Conservation (phyloP, 37 sponge, comb jelly and placozoan species). For the Beroe ovata region DNA sequence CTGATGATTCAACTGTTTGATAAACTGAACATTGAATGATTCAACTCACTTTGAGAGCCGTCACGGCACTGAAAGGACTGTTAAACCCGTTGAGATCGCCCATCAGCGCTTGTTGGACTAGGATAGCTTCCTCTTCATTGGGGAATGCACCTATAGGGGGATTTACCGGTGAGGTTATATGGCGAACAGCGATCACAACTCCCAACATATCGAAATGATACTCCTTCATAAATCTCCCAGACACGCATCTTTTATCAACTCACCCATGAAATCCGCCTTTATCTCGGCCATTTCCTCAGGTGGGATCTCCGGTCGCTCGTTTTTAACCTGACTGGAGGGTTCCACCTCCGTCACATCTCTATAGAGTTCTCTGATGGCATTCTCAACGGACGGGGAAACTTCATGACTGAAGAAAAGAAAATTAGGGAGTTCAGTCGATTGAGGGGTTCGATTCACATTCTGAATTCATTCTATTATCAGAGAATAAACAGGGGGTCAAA, state of each 20-base stretch:
- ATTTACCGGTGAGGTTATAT: neutral
- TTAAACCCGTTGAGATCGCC: conserved; percentile 14
- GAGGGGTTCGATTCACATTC: too few relatives aligned
- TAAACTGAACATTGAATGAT: neutral
- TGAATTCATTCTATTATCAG: too few relatives aligned
- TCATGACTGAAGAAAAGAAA: neutral
- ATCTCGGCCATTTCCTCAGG: conserved; percentile 53
- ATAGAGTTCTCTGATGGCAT: neutral
- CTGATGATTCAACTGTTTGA: too few relatives aligned
- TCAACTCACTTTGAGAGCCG: conserved; percentile 14
- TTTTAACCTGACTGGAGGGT: neutral
- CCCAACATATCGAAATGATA: neutral
- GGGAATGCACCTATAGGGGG: conserved; percentile 43
- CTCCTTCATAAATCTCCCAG: too few relatives aligned
- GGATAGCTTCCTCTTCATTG: neutral
- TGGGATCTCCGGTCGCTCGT: neutral
- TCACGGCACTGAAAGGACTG: conserved; percentile 3
- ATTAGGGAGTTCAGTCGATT: too few relatives aligned
- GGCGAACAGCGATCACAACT: neutral
- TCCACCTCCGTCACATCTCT: neutral
- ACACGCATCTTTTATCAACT: too few relatives aligned
- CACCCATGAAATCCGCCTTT: conserved; percentile 56
- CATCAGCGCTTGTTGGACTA: conserved; percentile 50
- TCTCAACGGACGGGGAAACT: neutral
- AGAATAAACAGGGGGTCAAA: too few relatives aligned